A percentile compares a stretch with the other conserved stretches of the same genome.
Evolutionary conservation across 2,888 invertebrate genomes (phyloP).

Genomic region (Caenorhabditis zanzibari): DNA sequence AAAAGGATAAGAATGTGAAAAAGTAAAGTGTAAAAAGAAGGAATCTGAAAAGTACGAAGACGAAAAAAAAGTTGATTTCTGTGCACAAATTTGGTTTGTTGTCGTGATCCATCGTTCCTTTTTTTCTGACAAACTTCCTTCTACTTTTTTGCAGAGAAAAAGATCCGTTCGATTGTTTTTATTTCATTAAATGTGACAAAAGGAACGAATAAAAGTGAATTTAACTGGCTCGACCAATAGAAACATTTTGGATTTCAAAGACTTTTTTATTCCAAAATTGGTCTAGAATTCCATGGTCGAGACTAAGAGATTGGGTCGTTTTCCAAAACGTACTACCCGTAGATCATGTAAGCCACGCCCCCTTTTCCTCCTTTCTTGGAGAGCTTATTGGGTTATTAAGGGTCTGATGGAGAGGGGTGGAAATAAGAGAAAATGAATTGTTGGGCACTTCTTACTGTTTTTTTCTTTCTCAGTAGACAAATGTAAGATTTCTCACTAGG

Average conservation of each 20-base stretch:
- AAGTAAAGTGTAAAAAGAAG: constrained; percentile 9
- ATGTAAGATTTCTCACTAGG: too few species aligned
- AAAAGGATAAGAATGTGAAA: constrained; percentile 11
- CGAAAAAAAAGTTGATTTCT: constrained; percentile 10
- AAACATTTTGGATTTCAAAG: background rate
- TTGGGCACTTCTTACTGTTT: too few species aligned
- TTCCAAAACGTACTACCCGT: background rate
- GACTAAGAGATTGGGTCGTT: background rate
- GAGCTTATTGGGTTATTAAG: constrained; percentile 35
- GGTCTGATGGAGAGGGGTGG: background rate
- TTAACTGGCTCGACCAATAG: background rate
- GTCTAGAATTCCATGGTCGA: too few species aligned
- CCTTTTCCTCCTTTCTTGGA: background rate
- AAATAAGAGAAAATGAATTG: background rate
- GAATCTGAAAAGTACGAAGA: constrained; percentile 30
- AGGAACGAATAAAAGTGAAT: constrained; percentile 3
- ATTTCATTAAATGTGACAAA: constrained; percentile 12
- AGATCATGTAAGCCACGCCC: constrained; percentile 20
- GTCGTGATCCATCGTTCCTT: constrained; percentile 22
- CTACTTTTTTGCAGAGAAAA: background rate
- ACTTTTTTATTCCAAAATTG: too few species aligned
- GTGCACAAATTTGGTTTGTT: constrained; percentile 10
- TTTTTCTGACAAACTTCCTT: constrained; percentile 18
- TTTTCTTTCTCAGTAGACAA: too few species aligned
- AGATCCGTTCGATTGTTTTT: constrained; percentile 12